Evolutionary conservation across 2,113 vertebrate genomes (phyloP), one percentile per base, ranked within the genome.

Genomic region (human): DNA sequence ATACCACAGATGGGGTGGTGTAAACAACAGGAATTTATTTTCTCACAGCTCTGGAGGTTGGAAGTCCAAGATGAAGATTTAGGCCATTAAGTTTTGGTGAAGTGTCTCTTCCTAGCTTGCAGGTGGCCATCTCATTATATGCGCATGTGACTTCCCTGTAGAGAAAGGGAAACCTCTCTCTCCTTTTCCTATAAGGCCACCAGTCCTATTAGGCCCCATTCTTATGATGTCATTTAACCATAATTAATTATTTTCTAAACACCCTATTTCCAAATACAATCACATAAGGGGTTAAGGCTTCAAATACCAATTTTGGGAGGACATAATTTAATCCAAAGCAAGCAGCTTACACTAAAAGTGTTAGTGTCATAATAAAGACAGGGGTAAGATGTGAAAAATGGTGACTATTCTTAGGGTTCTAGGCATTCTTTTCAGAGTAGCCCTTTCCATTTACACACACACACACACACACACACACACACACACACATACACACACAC

Each of bases 221-320:
- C 2, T 59, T n/a, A 40, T 8, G 0, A 64, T 11, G 32, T 82
- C 68, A 57, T 55, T 94, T 81, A 93, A 68, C 13, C 5, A n/a
- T 87, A n/a, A 55, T 86, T 96, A 73, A 61, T 94, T 94, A 55
- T 4, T n/a, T 57, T 70, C 5, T 88, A 17, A 93, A 90, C 32
- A 73, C 8, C 1, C 1, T 25, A 0, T 66, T 25, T 90, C 55
- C 14, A 97, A 70, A 90, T 70, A 20, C 0, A 32, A 45, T 89
- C 59, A 73, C 2, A 30, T 40, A 6, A 32, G 22, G 40, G 27
- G 12, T 86, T 93, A 59, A 16, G 11, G 3, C 22, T 90, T 90
- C n/a, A 59, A 45, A 75, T 40, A 50, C 40, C 32, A 73, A 35
- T 32, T 52, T 81, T 6, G 13, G 17, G 45, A 6, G 5, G 11